Conservation (phyloP, 2,888 invertebrate species). For the Hyposoter didymator region DNA sequence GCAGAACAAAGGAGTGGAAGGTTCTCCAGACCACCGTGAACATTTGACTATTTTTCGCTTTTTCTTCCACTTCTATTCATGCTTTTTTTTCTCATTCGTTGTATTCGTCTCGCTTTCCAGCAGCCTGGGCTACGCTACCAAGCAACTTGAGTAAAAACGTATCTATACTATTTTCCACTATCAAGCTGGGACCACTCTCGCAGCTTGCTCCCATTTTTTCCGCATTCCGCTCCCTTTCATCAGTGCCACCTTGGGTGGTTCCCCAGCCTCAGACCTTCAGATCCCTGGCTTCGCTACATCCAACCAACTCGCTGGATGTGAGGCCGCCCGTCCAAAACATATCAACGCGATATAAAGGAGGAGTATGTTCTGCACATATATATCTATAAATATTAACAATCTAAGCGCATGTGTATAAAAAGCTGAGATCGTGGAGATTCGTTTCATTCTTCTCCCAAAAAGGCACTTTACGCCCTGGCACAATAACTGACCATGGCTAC, state of each 20-base stretch:
- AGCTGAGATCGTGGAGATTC: conserved; percentile 68
- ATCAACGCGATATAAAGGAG: conserved; percentile 61
- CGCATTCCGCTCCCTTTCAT: conserved; percentile 78
- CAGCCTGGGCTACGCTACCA: conserved; percentile 4
- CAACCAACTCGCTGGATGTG: conserved; percentile 74
- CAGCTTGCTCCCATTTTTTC: conserved; percentile 73
- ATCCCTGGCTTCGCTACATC: conserved; percentile 30
- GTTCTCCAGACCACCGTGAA: neutral
- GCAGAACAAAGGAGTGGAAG: neutral
- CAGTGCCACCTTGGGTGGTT: conserved; percentile 61
- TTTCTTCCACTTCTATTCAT: conserved; percentile 18
- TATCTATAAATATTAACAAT: conserved; percentile 52
- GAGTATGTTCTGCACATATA: neutral
- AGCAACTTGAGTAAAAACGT: conserved; percentile 34
- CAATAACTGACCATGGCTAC: conserved; percentile 83
- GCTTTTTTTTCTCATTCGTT: conserved; percentile 14
- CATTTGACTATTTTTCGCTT: conserved; percentile 8
- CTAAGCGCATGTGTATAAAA: neutral
- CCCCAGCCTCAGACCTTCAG: conserved; percentile 21
- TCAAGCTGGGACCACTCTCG: conserved; percentile 46
- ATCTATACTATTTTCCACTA: conserved; percentile 41
- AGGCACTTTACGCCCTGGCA: conserved; percentile 82
- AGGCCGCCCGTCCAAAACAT: conserved; percentile 48
- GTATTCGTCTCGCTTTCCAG: conserved; percentile 33
- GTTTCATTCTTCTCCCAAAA: conserved; percentile 80